These are phyloP conservation scores for Cacajao melanocephalus DNA, from an alignment of 2,797 vertebrate species.

Conservation along the genomic window DNA sequence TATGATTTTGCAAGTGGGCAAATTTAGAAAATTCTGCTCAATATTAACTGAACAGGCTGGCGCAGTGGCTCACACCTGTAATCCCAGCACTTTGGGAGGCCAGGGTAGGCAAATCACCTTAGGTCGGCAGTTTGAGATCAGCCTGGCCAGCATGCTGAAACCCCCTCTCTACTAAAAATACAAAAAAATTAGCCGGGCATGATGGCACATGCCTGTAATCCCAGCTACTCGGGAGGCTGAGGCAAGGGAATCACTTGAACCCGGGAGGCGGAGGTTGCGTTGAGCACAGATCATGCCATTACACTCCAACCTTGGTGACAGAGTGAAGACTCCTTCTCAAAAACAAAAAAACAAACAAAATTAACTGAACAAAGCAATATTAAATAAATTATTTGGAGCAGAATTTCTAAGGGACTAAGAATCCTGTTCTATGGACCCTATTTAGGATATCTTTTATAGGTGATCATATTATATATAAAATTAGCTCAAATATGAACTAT, in stretches of 20 bases:
- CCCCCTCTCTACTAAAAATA: background rate
- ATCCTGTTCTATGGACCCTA: background rate
- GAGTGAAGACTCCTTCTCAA: background rate
- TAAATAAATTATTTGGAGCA: conserved; percentile 14
- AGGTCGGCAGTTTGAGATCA: background rate
- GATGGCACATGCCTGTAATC: background rate
- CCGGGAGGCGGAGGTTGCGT: background rate
- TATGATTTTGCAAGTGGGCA: background rate
- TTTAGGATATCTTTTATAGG: background rate
- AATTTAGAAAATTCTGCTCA: conserved; percentile 26
- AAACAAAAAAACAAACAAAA: background rate
- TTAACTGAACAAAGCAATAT: background rate
- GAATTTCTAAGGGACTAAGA: background rate
- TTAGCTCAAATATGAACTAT: background rate
- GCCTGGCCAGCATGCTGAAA: background rate
- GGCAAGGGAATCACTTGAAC: background rate
- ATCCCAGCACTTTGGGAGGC: background rate
- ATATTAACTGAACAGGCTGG: background rate
- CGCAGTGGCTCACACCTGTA: background rate
- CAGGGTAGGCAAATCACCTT: background rate
- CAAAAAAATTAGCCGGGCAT: background rate
- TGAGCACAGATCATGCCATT: background rate
- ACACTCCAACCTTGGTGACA: background rate
- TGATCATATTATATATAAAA: background rate
- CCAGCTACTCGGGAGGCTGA: background rate